Evolutionary conservation across 2,797 vertebrate species (phyloP), one percentile per base, ranked within the genome.

Genomic region (Myotis planiceps): DNA sequence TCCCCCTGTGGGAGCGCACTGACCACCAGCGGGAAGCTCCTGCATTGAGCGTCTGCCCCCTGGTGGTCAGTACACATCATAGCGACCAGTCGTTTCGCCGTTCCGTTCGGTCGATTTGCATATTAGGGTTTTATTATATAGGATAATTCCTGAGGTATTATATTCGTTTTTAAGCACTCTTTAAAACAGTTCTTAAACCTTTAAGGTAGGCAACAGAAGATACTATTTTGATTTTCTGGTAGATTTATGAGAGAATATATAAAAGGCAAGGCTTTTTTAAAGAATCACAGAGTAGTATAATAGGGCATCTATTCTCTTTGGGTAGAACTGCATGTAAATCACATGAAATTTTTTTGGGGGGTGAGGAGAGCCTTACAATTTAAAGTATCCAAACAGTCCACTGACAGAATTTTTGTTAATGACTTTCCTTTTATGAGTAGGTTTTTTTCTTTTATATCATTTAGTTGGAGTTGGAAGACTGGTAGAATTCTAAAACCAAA

Each of bases 111-210:
- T 60, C 0, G 5, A 14, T 60, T 60, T 60, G 25, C 55, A 27
- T 60, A 60, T 13, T 60, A 29, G 55, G 55, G 12, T 58, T 58
- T 58, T 58, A 58, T 58, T 58, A 58, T 13, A 27, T 27, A 27
- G 10, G 55, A 60, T 29, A 60, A 60, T 60, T 60, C 37, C 47
- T 58, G 51, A 80, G 39, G 23, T 76, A 66, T 68, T 89, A 71
- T 34, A 89, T 78, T 60, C 58, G 25, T 92, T 94, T 94, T 94
- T 21, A 86, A 89, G 27, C 42, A 76, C 19, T 85, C n/a, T 45
- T 65, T 81, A 47, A 92, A 90, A 72, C 37, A 76, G 42, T 65
- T 96, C 87, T 97, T 93, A 91, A 88, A 88, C 37, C 6, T 23
- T 75, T 49, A 69, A 34, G 8, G 29, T 58, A 51, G 45, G 58